phyloP scores from a whole-genome alignment of 1,140 invertebrate genomes.

The Drosophila bifasciata region DNA sequence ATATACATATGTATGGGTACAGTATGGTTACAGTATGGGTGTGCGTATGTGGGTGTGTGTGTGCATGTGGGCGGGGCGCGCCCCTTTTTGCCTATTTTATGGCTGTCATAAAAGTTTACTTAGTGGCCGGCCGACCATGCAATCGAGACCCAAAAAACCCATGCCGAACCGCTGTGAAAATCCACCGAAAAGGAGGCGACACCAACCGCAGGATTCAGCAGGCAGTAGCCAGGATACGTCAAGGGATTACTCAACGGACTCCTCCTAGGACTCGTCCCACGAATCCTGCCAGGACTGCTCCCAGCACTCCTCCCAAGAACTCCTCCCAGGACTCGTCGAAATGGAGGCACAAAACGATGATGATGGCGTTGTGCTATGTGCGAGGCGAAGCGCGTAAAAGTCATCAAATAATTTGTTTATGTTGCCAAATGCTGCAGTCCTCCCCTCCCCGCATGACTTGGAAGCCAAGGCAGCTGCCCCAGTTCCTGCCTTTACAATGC shows the following conservation, averaged over 20 bases:
- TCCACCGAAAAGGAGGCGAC: constrained; percentile 19
- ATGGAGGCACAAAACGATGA: constrained; percentile 3
- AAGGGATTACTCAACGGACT: no score
- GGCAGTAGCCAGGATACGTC: no score
- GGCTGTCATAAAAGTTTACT: constrained; percentile 75
- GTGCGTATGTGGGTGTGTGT: not conserved
- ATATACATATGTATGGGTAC: constrained; percentile 41
- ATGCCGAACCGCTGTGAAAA: not conserved
- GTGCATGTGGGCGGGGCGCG: constrained; percentile 24
- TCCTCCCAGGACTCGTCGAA: no score
- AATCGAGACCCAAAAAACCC: constrained; percentile 25
- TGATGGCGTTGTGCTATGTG: constrained; percentile 16
- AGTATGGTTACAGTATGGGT: constrained; percentile 16
- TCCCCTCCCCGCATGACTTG: not conserved
- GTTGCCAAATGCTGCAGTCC: constrained; percentile 58
- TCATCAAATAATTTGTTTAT: constrained; percentile 81
- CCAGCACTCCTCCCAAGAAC: no score
- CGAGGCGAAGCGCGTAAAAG: constrained; percentile 47
- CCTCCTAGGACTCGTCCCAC: no score
- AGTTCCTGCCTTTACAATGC: constrained; percentile 32
- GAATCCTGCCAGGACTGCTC: no score
- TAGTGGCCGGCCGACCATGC: constrained; percentile 64
- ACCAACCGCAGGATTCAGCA: not conserved
- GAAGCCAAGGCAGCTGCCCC: constrained; percentile 1
- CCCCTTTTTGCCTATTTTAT: constrained; percentile 79